Percentiles rank a stretch among this genome's conserved stretches.
Evolutionary conservation across 64 coral and sea anemone species (phyloP).

Genomic region (Pachyseris speciosa): DNA sequence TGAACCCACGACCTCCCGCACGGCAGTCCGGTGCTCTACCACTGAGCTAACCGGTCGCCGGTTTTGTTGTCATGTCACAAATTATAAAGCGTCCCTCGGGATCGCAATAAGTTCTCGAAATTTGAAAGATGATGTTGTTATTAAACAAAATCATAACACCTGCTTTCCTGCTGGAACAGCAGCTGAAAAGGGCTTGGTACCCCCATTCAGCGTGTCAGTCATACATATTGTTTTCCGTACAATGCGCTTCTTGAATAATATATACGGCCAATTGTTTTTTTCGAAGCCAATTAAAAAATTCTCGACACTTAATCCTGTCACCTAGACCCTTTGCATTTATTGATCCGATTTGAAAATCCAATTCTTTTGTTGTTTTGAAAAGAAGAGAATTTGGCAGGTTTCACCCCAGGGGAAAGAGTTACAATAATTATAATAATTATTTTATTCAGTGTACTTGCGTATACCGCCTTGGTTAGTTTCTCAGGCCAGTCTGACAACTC

Average conservation of each 20-base stretch:
- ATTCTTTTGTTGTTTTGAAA: neutral
- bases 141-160: constrained; percentile 29
- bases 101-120: neutral
- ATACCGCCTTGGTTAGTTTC: no score
- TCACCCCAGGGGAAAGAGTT: neutral
- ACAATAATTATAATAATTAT: no score
- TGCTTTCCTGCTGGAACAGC: neutral
- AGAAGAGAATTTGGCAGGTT: neutral
- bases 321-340: constrained; percentile 11
- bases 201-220: constrained; percentile 22
- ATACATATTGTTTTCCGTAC: constrained; percentile 18
- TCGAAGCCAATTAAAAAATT: constrained; percentile 41
- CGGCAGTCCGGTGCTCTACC: no score
- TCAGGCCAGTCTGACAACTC: no score
- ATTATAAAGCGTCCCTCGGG: constrained; percentile 25
- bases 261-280: constrained; percentile 6
- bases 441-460: no score
- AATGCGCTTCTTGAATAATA: constrained; percentile 37
- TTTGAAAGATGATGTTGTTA: constrained; percentile 23
- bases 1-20: no score
- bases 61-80: constrained; percentile 5
- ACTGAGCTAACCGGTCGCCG: no score
- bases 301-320: neutral
- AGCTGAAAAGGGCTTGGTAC: neutral
- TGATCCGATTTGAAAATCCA: neutral